Conservation (phyloP, 2,113 vertebrate genomes). For the Lanius collurio region DNA sequence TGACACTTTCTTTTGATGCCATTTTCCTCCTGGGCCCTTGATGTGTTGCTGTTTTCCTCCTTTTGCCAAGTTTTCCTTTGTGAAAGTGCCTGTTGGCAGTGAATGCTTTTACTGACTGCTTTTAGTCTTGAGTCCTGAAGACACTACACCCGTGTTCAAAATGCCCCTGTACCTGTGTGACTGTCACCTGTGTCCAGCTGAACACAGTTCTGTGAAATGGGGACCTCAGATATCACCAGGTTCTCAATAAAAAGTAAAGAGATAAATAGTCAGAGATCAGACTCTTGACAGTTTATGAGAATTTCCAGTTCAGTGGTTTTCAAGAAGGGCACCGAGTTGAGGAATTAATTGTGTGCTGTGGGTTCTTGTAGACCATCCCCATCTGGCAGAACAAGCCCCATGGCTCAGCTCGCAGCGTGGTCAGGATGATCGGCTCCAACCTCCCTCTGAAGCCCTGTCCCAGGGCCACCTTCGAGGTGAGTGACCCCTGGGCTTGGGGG, state of each 20-base stretch:
- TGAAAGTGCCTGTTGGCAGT: neutral
- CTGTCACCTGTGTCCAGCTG: neutral
- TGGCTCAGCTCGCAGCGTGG: constrained; percentile 92
- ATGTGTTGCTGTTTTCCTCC: rapidly evolving
- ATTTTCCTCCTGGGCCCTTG: neutral
- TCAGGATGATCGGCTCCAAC: constrained; percentile 93
- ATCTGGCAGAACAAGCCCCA: constrained; percentile 98
- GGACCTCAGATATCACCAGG: no score
- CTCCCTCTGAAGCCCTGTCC: constrained; percentile 92
- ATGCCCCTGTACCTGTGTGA: neutral
- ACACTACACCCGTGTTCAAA: rapidly evolving
- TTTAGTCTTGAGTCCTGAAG: neutral
- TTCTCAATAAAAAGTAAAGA: neutral
- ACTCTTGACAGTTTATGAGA: rapidly evolving
- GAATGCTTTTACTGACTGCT: neutral
- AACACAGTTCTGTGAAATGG: neutral
- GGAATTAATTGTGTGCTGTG: rapidly evolving
- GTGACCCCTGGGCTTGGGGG: neutral
- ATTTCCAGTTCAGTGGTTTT: rapidly evolving
- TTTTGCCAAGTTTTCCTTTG: neutral
- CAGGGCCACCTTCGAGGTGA: constrained; percentile 92
- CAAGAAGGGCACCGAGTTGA: neutral
- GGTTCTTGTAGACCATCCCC: constrained; percentile 82
- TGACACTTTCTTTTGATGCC: neutral
- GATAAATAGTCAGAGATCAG: neutral